Evolutionary conservation across 1,140 invertebrate genomes (phyloP).

Genomic region (Panonychus citri): DNA sequence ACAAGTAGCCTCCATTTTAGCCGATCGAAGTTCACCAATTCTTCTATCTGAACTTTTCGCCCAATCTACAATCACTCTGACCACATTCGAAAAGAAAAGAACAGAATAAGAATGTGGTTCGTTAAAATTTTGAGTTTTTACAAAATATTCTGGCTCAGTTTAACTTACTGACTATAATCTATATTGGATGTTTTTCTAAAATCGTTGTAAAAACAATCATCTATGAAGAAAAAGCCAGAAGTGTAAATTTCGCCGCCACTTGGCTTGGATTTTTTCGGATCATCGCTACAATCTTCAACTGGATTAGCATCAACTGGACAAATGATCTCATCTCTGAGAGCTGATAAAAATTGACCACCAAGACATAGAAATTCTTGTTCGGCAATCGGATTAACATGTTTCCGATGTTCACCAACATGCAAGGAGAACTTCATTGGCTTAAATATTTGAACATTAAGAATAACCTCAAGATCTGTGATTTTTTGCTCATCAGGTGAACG

Average conservation of each 20-base stretch:
- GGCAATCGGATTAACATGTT: not conserved
- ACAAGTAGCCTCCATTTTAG: constrained; percentile 33
- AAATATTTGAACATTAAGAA: constrained; percentile 13
- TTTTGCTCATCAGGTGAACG: not conserved
- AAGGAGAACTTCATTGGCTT: not conserved
- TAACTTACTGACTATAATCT: constrained; percentile 34
- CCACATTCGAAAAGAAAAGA: constrained; percentile 1
- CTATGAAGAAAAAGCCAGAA: constrained; percentile 52
- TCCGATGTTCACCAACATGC: not conserved
- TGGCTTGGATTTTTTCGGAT: constrained; percentile 24
- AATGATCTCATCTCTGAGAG: constrained; percentile 37
- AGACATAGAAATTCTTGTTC: constrained; percentile 33
- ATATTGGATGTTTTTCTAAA: constrained; percentile 28
- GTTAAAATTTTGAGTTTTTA: not conserved
- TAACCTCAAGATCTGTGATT: not conserved
- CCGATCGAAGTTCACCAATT: constrained; percentile 30
- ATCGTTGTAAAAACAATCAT: constrained; percentile 54
- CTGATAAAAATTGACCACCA: constrained; percentile 35
- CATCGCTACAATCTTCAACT: constrained; percentile 34
- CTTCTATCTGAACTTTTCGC: constrained; percentile 22
- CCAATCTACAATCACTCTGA: constrained; percentile 35
- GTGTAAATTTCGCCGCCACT: constrained; percentile 35
- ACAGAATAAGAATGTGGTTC: not conserved
- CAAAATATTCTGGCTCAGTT: not conserved
- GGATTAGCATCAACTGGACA: constrained; percentile 39